Evolutionary conservation across 2,113 vertebrate genomes (phyloP).

Genomic region (Saccopteryx bilineata): DNA sequence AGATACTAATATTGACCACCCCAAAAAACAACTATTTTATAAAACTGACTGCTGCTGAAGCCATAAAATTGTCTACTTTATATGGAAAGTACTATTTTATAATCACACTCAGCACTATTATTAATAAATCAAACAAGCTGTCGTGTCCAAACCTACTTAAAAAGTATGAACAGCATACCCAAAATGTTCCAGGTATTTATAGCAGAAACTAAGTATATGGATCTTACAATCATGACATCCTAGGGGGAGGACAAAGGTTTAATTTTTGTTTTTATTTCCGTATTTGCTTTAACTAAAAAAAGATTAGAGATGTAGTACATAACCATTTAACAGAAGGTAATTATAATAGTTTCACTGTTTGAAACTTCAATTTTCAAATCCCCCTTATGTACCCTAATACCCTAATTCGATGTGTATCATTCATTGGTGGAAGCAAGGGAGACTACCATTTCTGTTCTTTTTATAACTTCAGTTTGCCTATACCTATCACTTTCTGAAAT

Average conservation of each 20-base stretch:
- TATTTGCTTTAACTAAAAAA: neutral
- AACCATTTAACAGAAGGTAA: neutral
- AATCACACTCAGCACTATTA: neutral
- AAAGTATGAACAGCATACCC: neutral
- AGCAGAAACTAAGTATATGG: neutral
- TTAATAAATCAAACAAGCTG: neutral
- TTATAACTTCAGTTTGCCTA: neutral
- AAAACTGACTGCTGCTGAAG: neutral
- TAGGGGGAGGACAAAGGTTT: neutral
- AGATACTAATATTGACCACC: neutral
- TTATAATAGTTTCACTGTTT: neutral
- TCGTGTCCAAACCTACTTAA: neutral
- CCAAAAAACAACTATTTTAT: constrained; percentile 7
- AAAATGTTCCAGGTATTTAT: neutral
- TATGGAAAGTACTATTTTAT: neutral
- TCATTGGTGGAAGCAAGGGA: neutral
- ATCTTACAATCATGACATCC: neutral
- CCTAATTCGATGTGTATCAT: neutral
- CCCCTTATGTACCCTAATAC: neutral
- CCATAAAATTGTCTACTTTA: neutral
- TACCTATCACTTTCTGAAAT: neutral
- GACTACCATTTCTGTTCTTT: neutral
- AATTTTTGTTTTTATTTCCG: neutral
- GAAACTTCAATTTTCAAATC: constrained; percentile 40
- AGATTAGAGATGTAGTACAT: neutral